These are phyloP conservation scores for Mystacornis crossleyi DNA, from an alignment of 2,113 vertebrate genomes.

Conservation along the genomic window DNA sequence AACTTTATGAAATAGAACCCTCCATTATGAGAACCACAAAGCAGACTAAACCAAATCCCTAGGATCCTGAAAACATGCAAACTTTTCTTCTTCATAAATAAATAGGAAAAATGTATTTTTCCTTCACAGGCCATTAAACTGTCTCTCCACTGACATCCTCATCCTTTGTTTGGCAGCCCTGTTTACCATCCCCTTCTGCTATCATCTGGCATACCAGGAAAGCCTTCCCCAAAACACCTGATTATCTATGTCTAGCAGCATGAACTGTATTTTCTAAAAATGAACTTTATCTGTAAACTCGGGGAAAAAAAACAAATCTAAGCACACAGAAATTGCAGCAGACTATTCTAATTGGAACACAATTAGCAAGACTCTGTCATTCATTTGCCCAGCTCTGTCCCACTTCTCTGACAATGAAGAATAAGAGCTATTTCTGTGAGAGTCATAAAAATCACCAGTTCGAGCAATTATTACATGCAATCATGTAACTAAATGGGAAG, in stretches of 20 bases:
- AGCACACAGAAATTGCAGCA: not conserved
- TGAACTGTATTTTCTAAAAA: not conserved
- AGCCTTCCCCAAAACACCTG: not conserved
- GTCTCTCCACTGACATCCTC: not conserved
- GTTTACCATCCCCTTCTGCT: not conserved
- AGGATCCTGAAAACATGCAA: not conserved
- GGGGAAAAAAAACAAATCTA: not conserved
- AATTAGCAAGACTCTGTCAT: not conserved
- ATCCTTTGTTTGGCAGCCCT: not conserved
- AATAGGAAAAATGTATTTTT: not conserved
- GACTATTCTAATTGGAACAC: not conserved
- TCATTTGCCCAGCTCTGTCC: not conserved
- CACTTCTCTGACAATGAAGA: not conserved
- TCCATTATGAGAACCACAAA: not conserved
- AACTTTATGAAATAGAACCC: not conserved
- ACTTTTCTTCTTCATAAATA: not conserved
- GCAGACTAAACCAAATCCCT: not conserved
- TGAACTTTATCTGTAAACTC: not conserved
- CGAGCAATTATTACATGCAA: constrained; percentile 7
- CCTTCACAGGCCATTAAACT: not conserved
- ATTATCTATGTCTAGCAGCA: not conserved
- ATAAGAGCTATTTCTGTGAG: not conserved
- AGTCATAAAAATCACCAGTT: not conserved
- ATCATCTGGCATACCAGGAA: not conserved
- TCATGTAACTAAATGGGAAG: constrained; percentile 7